Evolutionary conservation across 2,888 invertebrate genomes (phyloP), one percentile per base, ranked within the genome.

Genomic region (Dryadula phaetusa): DNA sequence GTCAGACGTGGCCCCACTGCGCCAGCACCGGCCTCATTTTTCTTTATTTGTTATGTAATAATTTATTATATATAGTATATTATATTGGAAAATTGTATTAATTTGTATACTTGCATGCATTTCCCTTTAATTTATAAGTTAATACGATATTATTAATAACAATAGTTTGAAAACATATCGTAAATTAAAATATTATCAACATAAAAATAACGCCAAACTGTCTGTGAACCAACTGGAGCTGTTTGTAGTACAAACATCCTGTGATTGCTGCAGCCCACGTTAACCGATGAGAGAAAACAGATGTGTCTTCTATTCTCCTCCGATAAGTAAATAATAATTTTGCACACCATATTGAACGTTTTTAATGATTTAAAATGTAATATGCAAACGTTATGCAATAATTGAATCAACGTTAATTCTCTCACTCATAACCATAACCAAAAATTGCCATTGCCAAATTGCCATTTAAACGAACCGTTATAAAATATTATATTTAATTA

Each of bases 271-370:
- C 61, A 70, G 67, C 73, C 73, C 72, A 74, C 72, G 70, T 70
- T 68, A 49, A 67, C 66, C 68, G 70, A 66, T 74, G 85, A 85
- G 80, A 79, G 76, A 80, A 82, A 85, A 84, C 88, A 88, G 84
- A 87, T 86, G 87, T 74, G 76, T 71, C 76, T 77, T 75, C 61
- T 82, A 60, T 82, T 82, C 82, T 83, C 78, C 78, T 25, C 25
- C 37, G 28, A 34, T 40, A 40, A 61, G 22, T 64, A 52, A 61
- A 47, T 53, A 47, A 28, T 16, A 22, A 28, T 46, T 64, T 64
- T 58, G 56, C 64, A 58, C 46, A 20, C 7, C 6, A 58, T 28
- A 28, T 28, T 16, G 18, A 8, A 2, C 18, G n/a, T n/a, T 32
- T 16, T 25, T n/a, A n/a, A n/a, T n/a, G n/a, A 6, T 7, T 28